Conservation (phyloP, 2,113 vertebrate species). For the Phycodurus eques region DNA sequence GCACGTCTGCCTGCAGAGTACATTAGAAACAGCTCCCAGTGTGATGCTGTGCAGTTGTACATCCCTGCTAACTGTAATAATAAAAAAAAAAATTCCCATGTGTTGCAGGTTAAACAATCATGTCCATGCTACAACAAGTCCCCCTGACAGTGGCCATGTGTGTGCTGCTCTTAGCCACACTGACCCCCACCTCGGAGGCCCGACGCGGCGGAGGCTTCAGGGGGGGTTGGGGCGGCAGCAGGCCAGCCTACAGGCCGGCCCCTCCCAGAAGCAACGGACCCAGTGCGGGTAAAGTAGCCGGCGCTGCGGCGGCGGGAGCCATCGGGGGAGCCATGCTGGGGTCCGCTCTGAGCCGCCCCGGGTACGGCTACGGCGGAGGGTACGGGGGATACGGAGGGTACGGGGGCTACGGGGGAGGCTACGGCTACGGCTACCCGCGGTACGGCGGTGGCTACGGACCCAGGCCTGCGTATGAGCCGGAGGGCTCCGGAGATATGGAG, state of each 20-base stretch:
- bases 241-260: constrained; percentile 39
- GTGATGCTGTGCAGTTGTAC: background rate
- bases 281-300: constrained; percentile 67
- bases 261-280: constrained; percentile 58
- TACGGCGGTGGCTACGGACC: constrained; percentile 25
- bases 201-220: constrained; percentile 36
- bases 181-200: constrained; percentile 53
- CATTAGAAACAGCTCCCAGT: too few relatives aligned
- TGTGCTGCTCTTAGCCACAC: constrained; percentile 53
- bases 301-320: constrained; percentile 72
- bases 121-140: constrained; percentile 26
- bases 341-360: constrained; percentile 69
- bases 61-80: background rate
- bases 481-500: constrained; percentile 65
- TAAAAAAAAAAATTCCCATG: too few relatives aligned
- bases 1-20: too few relatives aligned
- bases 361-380: constrained; percentile 50
- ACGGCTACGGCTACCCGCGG: constrained; percentile 36
- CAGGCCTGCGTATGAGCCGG: constrained; percentile 51
- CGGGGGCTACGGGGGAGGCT: constrained; percentile 31
- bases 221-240: constrained; percentile 35
- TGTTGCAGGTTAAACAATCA: constrained; percentile 28
- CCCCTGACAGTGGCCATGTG: constrained; percentile 41
- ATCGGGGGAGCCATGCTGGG: constrained; percentile 70
- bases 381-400: constrained; percentile 48